Evolutionary conservation across 2,113 vertebrate species (phyloP).

Genomic region (Gymnogyps californianus): DNA sequence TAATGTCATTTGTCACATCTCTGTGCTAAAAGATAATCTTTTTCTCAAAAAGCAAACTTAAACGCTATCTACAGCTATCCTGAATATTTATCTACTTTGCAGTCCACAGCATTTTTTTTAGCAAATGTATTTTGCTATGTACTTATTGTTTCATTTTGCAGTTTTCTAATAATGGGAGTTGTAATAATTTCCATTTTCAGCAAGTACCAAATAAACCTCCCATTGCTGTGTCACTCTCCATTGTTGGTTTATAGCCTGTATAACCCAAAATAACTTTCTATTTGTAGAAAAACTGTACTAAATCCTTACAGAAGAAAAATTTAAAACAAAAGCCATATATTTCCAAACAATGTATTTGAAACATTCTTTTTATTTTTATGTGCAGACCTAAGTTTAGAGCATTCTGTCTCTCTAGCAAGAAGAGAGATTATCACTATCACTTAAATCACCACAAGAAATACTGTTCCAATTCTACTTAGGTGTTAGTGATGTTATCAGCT

Average conservation of each 20-base stretch:
- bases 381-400: background rate
- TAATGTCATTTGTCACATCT: background rate
- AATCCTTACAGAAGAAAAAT: background rate
- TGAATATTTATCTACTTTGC: constrained; percentile 32
- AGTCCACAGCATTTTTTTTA: background rate
- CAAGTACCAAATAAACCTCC: background rate
- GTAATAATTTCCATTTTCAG: constrained; percentile 6
- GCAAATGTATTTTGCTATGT: background rate
- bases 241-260: background rate
- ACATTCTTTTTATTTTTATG: background rate
- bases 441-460: background rate
- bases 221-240: background rate
- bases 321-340: background rate
- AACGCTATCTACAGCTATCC: background rate
- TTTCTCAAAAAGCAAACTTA: background rate
- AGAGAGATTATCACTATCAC: background rate
- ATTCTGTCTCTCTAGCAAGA: background rate
- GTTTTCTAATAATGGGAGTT: background rate
- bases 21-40: background rate
- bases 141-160: constrained; percentile 12
- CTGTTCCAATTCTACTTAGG: background rate
- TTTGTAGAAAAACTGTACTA: background rate
- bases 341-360: background rate
- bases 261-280: background rate
- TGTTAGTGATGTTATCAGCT: background rate